These are phyloP conservation scores for Fistularia tabacaria DNA, from an alignment of 2,797 vertebrate species.

Conservation along the genomic window DNA sequence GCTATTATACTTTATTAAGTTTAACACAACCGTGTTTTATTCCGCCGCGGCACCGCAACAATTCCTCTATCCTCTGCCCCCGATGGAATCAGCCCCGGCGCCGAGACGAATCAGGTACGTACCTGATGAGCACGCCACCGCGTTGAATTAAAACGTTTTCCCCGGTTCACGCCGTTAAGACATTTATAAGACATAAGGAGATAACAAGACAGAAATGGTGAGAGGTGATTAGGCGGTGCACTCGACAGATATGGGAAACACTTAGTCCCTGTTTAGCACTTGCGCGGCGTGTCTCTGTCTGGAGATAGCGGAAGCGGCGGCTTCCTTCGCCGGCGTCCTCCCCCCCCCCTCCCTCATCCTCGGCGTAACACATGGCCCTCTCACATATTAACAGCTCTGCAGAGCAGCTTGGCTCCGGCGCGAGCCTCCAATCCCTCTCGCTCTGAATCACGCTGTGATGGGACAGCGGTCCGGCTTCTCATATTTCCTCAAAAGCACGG, in stretches of 20 bases:
- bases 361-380: slow-evolving; percentile 53
- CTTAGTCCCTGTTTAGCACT: slow-evolving; percentile 67
- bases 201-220: slow-evolving; percentile 70
- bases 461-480: slow-evolving; percentile 64
- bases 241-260: slow-evolving; percentile 65
- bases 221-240: slow-evolving; percentile 69
- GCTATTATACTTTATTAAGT: no score
- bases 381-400: slow-evolving; percentile 67
- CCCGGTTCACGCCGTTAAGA: slow-evolving; percentile 17
- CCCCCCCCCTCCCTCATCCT: slow-evolving; percentile 27
- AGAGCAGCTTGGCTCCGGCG: slow-evolving; percentile 66
- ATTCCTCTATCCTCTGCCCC: no score
- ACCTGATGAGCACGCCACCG: no score
- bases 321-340: slow-evolving; percentile 37
- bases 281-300: slow-evolving; percentile 56
- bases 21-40: no score
- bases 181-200: slow-evolving; percentile 64
- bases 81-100: no score
- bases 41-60: no score
- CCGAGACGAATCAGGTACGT: no score
- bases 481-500: slow-evolving; percentile 70
- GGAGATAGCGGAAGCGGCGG: slow-evolving; percentile 49
- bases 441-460: slow-evolving; percentile 68
- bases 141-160: no score
- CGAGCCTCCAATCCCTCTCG: slow-evolving; percentile 62